A percentile compares a stretch with the other conserved stretches of the same genome.
Conservation (phyloP, 1,140 invertebrate species). For the Capitella teleta region DNA sequence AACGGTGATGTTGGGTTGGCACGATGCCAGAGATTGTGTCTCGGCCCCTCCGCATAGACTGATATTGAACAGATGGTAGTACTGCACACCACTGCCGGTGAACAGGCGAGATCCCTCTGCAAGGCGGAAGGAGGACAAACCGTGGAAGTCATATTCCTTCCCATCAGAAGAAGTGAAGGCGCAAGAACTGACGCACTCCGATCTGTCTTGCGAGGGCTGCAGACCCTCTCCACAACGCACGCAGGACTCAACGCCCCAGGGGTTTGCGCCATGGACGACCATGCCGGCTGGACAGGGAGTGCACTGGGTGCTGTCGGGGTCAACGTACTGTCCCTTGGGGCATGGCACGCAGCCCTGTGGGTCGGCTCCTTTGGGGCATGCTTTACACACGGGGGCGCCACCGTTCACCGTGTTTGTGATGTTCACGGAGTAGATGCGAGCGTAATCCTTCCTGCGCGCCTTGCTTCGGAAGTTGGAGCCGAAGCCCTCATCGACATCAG, state of each 20-base stretch:
- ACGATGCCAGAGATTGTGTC: too few relatives aligned
- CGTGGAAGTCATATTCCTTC: constrained; percentile 45
- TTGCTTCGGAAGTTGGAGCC: neutral
- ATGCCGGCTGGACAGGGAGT: constrained; percentile 44
- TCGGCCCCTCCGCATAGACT: constrained; percentile 45
- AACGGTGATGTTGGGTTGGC: too few relatives aligned
- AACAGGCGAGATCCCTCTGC: constrained; percentile 39
- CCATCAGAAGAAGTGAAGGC: constrained; percentile 18
- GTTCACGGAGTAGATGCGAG: constrained; percentile 47
- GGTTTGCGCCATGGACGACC: constrained; percentile 42
- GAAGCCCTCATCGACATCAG: constrained; percentile 10
- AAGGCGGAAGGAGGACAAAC: too few relatives aligned
- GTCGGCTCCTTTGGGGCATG: constrained; percentile 44
- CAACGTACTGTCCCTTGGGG: constrained; percentile 46
- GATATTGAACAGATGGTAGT: constrained; percentile 52
- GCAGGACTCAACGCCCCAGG: constrained; percentile 45
- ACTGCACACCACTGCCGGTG: constrained; percentile 49
- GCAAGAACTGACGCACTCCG: constrained; percentile 29
- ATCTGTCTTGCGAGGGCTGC: constrained; percentile 16
- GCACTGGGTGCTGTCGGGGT: constrained; percentile 26
- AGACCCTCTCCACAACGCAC: constrained; percentile 45
- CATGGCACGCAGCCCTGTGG: constrained; percentile 44
- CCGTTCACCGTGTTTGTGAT: constrained; percentile 52
- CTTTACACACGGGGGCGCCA: constrained; percentile 47
- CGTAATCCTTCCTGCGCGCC: too few relatives aligned